phyloP scores from a whole-genome alignment of 2,888 invertebrate genomes.

The Scaptodrosophila latifasciaeformis region DNA sequence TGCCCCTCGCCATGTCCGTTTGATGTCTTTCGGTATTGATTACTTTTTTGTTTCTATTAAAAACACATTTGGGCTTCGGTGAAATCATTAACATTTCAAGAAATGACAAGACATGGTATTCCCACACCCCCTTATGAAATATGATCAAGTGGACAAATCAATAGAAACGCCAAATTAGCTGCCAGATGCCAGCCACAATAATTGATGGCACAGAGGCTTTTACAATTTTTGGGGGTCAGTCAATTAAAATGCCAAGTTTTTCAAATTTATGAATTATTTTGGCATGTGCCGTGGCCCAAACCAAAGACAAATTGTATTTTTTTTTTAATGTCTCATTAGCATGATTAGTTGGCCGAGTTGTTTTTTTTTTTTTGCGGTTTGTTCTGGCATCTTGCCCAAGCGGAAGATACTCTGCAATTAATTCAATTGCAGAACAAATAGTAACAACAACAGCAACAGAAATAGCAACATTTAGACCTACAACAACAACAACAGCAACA shows the following conservation, averaged over 20 bases:
- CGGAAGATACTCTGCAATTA: conserved; percentile 59
- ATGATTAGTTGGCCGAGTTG: conserved; percentile 13
- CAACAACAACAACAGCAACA: background rate
- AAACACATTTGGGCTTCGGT: conserved; percentile 43
- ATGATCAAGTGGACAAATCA: conserved; percentile 24
- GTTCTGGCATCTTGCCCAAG: conserved; percentile 49
- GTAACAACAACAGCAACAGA: conserved; percentile 17
- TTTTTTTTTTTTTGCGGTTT: conserved; percentile 7
- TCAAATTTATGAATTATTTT: conserved; percentile 50
- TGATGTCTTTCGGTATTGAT: too few species aligned
- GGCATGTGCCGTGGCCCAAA: too few species aligned
- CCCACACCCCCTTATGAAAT: conserved; percentile 31
- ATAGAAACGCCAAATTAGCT: conserved; percentile 37
- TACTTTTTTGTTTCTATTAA: conserved; percentile 27
- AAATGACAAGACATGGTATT: conserved; percentile 34
- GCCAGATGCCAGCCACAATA: too few species aligned
- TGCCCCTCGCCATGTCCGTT: too few species aligned
- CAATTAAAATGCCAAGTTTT: conserved; percentile 61
- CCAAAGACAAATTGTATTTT: too few species aligned
- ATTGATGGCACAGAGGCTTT: too few species aligned
- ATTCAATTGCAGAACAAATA: conserved; percentile 56
- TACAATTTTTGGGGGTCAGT: conserved; percentile 32
- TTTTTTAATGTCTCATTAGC: conserved; percentile 41
- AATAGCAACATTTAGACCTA: background rate
- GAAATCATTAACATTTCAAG: conserved; percentile 49